Evolutionary conservation across 2,888 invertebrate genomes (phyloP), one percentile per base, ranked within the genome.

Genomic region (Leptopilina syphax): DNA sequence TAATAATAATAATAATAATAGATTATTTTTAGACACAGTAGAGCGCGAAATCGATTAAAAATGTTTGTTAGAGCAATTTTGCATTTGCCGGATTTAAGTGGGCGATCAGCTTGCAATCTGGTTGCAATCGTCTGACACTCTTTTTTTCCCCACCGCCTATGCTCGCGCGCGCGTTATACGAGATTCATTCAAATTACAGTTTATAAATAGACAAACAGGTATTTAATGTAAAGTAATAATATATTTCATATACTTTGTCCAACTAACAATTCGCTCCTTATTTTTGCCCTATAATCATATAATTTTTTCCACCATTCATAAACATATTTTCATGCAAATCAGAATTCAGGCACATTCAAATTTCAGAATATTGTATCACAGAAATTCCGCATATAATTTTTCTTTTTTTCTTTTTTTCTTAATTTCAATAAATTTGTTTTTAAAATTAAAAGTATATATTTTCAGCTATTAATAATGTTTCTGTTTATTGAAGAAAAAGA

Each of bases 181-280:
- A 63, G 24, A 63, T 63, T 63, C 63, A 24, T 63, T 63, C 63
- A 63, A 63, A 63, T 24, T 63, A 8, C 63, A 63, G 63, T 63
- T 63, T 63, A 63, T 63, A 63, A 63, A 63, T 63, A 63, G 63
- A 63, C 18, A 24, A 63, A 24, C 63, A 63, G 63, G 63, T 63
- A 63, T 63, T 63, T 63, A 63, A 63, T 63, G 63, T 63, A 63
- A 63, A 24, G 63, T 66, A 41, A 34, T 66, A 66, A 66, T 66
- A 66, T 66, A 66, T 66, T 41, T 66, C 66, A 66, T n/a, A 66
- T n/a, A 66, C 66, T 12, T 66, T 66, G 41, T 66, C 66, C 41
- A 66, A 34, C 10, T 24, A 63, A 63, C 63, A 63, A 63, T 63
- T 24, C 60, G 60, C 60, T 60, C 18, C 13, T 54, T 54, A 13